Evolutionary conservation across 2,113 vertebrate species (phyloP).

Genomic region (Eulemur macaco): DNA sequence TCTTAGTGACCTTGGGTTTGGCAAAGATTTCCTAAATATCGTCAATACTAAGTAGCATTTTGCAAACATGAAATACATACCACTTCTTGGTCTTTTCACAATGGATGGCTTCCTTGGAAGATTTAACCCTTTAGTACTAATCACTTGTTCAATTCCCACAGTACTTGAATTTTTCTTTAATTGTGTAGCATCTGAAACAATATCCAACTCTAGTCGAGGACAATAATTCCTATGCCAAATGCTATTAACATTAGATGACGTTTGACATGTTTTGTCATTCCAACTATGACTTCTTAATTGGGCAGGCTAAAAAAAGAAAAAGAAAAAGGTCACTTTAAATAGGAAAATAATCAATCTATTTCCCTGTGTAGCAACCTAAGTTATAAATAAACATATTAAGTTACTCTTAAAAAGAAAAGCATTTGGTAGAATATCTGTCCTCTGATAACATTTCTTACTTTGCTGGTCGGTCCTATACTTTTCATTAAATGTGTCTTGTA

Average conservation of each 20-base stretch:
- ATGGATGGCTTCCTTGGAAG: constrained; percentile 84
- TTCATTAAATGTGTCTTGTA: neutral
- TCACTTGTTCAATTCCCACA: constrained; percentile 85
- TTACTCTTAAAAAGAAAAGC: neutral
- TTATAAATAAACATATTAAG: neutral
- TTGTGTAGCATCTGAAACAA: constrained; percentile 19
- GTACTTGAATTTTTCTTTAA: constrained; percentile 81
- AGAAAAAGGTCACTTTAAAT: neutral
- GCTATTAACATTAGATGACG: constrained; percentile 71
- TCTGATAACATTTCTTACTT: neutral
- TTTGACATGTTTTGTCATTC: constrained; percentile 75
- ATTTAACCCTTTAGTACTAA: constrained; percentile 83
- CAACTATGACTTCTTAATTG: constrained; percentile 87
- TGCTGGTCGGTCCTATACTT: neutral
- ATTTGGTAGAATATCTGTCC: neutral
- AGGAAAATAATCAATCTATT: neutral
- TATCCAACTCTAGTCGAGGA: constrained; percentile 29
- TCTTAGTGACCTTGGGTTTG: neutral
- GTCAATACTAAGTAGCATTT: neutral
- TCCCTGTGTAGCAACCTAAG: neutral
- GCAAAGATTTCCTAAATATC: neutral
- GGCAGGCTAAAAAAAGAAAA: constrained; percentile 75
- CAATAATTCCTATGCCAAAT: constrained; percentile 89
- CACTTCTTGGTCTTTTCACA: constrained; percentile 89
- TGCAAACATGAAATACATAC: constrained; percentile 81